Conservation (phyloP, 2,113 vertebrate genomes). For the Microcebus griseorufus region DNA sequence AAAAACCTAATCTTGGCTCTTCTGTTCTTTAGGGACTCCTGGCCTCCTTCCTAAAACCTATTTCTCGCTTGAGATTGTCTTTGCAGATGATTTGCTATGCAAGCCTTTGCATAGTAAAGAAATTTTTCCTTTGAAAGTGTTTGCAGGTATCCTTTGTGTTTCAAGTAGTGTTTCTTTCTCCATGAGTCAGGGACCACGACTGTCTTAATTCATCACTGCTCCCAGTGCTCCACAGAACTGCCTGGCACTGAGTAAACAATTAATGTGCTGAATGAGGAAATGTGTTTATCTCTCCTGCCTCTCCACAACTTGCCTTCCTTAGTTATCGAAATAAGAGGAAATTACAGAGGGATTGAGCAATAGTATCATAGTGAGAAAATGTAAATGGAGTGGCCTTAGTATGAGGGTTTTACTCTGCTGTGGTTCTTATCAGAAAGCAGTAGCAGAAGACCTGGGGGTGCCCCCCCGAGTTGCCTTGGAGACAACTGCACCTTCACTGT, state of each 20-base stretch:
- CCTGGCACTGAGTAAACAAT: neutral
- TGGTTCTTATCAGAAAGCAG: neutral
- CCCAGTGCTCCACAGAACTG: neutral
- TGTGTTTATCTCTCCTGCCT: neutral
- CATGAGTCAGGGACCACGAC: neutral
- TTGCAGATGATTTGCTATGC: neutral
- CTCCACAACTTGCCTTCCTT: neutral
- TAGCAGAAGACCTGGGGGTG: neutral
- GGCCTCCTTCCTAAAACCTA: neutral
- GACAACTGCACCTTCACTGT: neutral
- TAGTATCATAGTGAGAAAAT: neutral
- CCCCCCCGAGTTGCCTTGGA: neutral
- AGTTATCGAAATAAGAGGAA: neutral
- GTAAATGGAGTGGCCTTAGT: neutral
- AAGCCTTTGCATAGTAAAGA: neutral
- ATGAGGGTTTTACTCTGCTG: neutral
- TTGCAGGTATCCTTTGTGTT: constrained; percentile 24
- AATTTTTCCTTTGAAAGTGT: neutral
- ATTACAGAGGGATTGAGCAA: neutral
- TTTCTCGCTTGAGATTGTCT: neutral
- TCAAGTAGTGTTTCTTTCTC: neutral
- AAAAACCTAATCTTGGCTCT: neutral
- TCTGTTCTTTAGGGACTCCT: neutral
- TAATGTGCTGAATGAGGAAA: neutral
- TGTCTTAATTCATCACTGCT: neutral